Evolutionary conservation across 1,140 invertebrate species (phyloP), one percentile per base, ranked within the genome.

Genomic region (Zaprionus inermis): DNA sequence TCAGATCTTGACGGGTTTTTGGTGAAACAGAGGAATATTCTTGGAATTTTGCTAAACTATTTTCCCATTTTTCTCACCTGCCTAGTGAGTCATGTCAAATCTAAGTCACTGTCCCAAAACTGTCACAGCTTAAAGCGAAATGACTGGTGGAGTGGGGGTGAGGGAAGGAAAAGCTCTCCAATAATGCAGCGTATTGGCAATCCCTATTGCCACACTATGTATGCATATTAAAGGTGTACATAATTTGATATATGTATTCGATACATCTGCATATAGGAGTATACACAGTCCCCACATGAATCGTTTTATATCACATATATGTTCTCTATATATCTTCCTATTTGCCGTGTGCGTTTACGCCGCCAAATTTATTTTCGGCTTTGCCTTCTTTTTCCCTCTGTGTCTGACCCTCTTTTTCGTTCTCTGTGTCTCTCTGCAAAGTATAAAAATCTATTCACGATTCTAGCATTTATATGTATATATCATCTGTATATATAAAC

Each of bases 371-470:
- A 88, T 88, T 88, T 88, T 89, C 78, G 84, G 84, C 80, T 75
- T 80, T 30, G 7, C 60, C 60, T 58, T 34, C 63, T 28, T 52
- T 36, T 44, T 63, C 44, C 57, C 30, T 18, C 41, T 30, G 3
- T 44, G 60, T 36, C 55, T 69, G 63, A 67, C 76, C 63, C 65
- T 61, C 54, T 65, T 67, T 73, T 67, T 54, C 63, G 76, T 58
- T 70, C 46, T 66, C 46, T 59, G 54, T 72, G 60, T 65, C 18
- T 49, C 10, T 71, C 63, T 84, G 46, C 72, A 67, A 28, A 65
- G 56, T 84, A 77, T 85, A 85, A 78, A 81, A 84, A 79, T 77
- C 81, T 85, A 85, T 85, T 81, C 81, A 70, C 70, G 79, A 81
- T 81, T 81, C 44, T 57, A 52, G 22, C 57, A 63, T 54, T 69